Evolutionary conservation across 2,888 invertebrate species (phyloP), one percentile per base, ranked within the genome.

Genomic region (Pardosa pseudoannulata): DNA sequence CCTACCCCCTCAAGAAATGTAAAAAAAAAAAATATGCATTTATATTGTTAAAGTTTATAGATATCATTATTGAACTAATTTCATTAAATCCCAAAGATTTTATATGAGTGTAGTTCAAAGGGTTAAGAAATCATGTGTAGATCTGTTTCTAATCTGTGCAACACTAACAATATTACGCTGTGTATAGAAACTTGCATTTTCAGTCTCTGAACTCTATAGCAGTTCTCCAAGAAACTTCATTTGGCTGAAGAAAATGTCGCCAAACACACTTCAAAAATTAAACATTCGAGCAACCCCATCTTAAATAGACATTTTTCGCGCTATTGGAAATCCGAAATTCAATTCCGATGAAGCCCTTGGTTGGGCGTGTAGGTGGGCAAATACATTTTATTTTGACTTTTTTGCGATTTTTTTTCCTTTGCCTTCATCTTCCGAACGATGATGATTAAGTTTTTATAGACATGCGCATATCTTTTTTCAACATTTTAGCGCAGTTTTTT

Each of bases 261-360:
- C 56, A 56, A 23, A 56, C 1, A 23, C 5, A 3, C 23, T 5
- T 23, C 56, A 56, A 56, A 56, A 56, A 56, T 56, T 56, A 56
- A 56, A 56, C 56, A 23, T 32, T 32, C 16, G 23, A 13, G 82
- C 70, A 82, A 82, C 82, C 82, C 82, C 71, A 71, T 72, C 65
- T 82, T 82, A 82, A 82, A 82, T 82, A 82, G 76, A 82, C 82
- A 76, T 82, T 82, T 82, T 82, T 82, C 76, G 75, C 82, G 46
- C 82, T 82, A 82, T 82, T 82, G 82, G 82, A 72, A 82, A 82
- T 41, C 64, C 65, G 74, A 82, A 76, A 82, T 82, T 76, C 76
- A 65, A 82, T 82, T 82, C 82, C 81, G 19, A 11, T 16, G 72
- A 65, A 72, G 46, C 46, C 32, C 64, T 39, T 80, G 39, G 46